These are phyloP conservation scores for Luffia ferchaultella DNA, from an alignment of 2,888 invertebrate species.

Conservation along the genomic window DNA sequence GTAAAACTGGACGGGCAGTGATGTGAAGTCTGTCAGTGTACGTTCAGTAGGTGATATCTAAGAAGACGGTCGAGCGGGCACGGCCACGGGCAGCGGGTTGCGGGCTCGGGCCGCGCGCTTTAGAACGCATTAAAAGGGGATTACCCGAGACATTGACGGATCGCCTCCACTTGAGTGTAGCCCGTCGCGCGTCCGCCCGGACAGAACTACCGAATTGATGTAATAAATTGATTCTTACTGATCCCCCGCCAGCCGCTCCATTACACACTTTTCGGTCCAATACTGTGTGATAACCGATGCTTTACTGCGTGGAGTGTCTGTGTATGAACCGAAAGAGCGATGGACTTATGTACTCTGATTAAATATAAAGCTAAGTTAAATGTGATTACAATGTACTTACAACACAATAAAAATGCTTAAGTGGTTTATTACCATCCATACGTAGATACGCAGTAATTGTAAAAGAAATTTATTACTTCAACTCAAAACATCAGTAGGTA, in stretches of 20 bases:
- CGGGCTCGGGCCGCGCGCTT: constrained; percentile 28
- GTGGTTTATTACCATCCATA: no score
- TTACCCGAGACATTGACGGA: constrained; percentile 51
- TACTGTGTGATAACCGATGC: not conserved
- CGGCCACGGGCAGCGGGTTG: constrained; percentile 22
- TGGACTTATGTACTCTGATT: no score
- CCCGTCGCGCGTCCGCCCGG: constrained; percentile 21
- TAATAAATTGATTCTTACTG: constrained; percentile 31
- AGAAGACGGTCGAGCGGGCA: constrained; percentile 27
- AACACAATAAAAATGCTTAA: no score
- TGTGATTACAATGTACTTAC: no score
- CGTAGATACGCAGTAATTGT: no score
- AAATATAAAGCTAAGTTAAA: no score
- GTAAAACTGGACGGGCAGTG: no score
- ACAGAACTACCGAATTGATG: constrained; percentile 20
- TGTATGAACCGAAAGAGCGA: not conserved
- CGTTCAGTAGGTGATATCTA: not conserved
- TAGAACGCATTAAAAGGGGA: constrained; percentile 51
- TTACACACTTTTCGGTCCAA: not conserved
- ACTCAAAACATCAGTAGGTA: no score
- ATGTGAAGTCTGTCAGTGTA: not conserved
- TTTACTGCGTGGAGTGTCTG: not conserved
- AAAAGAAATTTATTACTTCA: no score
- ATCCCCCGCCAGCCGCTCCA: constrained; percentile 3
- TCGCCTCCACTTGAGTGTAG: constrained; percentile 33